Percentiles rank a stretch among this genome's conserved stretches.
Evolutionary conservation across 2,113 vertebrate species (phyloP).

Genomic region (Coptodon bakossiorum): DNA sequence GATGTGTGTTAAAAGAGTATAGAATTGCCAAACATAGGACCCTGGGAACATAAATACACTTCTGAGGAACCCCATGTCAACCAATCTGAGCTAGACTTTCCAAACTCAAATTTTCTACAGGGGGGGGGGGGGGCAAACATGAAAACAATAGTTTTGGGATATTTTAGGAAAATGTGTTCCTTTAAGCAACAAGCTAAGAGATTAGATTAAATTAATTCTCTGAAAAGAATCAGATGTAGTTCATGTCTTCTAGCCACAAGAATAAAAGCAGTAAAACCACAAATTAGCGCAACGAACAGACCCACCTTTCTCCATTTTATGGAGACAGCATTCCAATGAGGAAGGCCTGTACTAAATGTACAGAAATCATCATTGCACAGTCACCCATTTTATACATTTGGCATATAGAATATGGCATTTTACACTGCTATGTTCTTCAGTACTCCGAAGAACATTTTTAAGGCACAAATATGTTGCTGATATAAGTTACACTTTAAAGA

Average conservation of each 20-base stretch:
- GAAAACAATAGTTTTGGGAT: background rate
- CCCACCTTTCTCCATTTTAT: constrained; percentile 19
- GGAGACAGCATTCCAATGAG: background rate
- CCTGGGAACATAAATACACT: background rate
- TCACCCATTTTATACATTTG: constrained; percentile 48
- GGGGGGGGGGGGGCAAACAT: background rate
- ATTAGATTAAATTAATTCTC: background rate
- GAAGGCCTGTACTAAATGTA: background rate
- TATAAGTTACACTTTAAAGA: constrained; percentile 25
- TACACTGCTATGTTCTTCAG: background rate
- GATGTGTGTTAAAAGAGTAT: background rate
- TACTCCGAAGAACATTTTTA: background rate
- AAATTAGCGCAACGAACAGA: background rate
- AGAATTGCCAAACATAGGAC: background rate
- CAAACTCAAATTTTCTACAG: background rate
- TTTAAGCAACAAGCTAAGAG: background rate
- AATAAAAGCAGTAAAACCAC: constrained; percentile 3
- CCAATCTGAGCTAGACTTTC: background rate
- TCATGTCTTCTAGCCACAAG: background rate
- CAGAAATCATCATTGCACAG: constrained; percentile 42
- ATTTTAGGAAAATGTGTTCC: background rate
- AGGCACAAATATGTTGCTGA: constrained; percentile 7
- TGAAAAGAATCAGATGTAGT: background rate
- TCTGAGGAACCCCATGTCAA: background rate
- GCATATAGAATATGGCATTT: background rate